Base-by-base conservation (phyloP, 2,797 vertebrate species). In the Esox masquinongy region DNA sequence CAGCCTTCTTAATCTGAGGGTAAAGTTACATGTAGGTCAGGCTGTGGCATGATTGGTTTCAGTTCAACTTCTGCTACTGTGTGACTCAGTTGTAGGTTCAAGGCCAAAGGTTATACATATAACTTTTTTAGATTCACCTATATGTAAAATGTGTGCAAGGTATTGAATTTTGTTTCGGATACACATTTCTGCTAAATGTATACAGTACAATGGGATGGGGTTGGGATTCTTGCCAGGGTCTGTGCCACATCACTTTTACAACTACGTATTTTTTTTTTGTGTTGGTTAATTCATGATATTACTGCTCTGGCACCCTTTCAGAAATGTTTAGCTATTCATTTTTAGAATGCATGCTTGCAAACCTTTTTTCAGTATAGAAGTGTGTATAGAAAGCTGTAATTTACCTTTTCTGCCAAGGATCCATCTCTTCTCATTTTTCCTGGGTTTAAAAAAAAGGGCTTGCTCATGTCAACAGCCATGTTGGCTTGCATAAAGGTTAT, bases 401-500 rank as follows among this genome's bases (percentile, higher is more conserved):
- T 34, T 19, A 29, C 31, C 31, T 67, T 67, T 36, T 67, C 63
- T 31, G 26, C 63, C 63, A 16, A 31, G 26, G 63, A 29, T 19
- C 59, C 17, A 56, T 67, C 15, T 67, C 22, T 34, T 0, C 29
- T 34, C 16, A 59, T 5, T 67, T 67, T 16, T 31, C 64, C 64
- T 5, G 26, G 26, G 24, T 64, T 29, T 63, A 66, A 31, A 4
- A 31, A 4, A 67, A 67, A 67, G 19, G 16, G 31, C 15, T 36
- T 17, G 31, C 31, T 67, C 64, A 67, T 67, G 64, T 67, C 64
- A 67, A 67, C 26, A 36, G 64, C 26, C 31, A 34, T 34, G 64
- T 36, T 67, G 31, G 26, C 64, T 34, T 29, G 26, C 64, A 67
- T 31, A 34, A 67, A 34, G 26, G 64, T 34, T 14, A n/a, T 24